Conservation (phyloP, 2,888 invertebrate species). For the Carcina quercana region DNA sequence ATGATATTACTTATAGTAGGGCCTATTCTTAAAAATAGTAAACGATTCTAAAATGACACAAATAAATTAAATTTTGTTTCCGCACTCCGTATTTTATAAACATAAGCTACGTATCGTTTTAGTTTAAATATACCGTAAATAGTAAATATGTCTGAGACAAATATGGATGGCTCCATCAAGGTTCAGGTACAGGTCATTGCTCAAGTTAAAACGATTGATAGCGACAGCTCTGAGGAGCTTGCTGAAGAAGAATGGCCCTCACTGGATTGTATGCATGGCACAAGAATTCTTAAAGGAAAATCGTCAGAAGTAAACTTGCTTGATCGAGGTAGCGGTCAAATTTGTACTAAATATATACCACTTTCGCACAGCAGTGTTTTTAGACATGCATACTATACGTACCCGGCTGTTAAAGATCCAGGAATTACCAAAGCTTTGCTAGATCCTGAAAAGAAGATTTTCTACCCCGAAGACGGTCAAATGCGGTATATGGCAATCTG, state of each 20-base stretch:
- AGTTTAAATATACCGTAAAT: too few species aligned
- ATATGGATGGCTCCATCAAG: too few species aligned
- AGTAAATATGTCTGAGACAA: too few species aligned
- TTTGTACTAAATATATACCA: conserved; percentile 35
- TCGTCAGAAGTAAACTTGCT: conserved; percentile 28
- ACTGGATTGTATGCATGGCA: conserved; percentile 1
- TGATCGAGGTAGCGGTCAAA: conserved; percentile 35
- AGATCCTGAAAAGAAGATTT: conserved; percentile 23
- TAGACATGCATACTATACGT: conserved; percentile 28
- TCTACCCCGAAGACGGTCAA: conserved; percentile 48
- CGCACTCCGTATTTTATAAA: too few species aligned
- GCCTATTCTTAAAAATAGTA: too few species aligned
- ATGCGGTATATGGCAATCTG: conserved; percentile 43
- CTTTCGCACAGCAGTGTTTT: conserved; percentile 34
- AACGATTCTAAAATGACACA: too few species aligned
- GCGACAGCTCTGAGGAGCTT: conserved; percentile 24
- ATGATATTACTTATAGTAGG: too few species aligned
- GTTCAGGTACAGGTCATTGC: too few species aligned
- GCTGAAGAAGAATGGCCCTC: conserved; percentile 29
- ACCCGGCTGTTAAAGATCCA: conserved; percentile 26
- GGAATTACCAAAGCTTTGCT: conserved; percentile 35
- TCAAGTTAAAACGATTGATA: too few species aligned
- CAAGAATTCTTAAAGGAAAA: conserved; percentile 22
- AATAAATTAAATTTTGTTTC: too few species aligned
- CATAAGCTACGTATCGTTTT: too few species aligned